These are phyloP conservation scores for Setipinna tenuifilis DNA, from an alignment of 2,797 vertebrate species.

Conservation along the genomic window DNA sequence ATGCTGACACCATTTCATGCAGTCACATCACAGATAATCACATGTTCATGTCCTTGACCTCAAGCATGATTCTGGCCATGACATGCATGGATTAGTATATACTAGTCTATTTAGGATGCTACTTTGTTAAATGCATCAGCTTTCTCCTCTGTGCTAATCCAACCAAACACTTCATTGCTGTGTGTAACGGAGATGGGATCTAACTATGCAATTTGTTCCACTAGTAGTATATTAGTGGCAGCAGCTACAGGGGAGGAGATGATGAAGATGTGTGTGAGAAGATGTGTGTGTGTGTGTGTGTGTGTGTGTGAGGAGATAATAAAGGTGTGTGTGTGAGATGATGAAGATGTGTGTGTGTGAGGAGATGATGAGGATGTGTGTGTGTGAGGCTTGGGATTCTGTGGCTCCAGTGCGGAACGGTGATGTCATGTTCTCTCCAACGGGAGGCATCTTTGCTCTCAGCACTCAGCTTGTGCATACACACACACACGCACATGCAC, in stretches of 20 bases:
- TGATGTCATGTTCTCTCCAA: constrained; percentile 1
- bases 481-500: background rate
- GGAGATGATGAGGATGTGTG: background rate
- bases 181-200: no score
- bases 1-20: background rate
- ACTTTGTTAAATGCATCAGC: background rate
- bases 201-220: no score
- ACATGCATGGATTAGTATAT: background rate
- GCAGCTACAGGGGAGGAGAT: no score
- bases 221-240: no score
- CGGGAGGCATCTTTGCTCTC: background rate
- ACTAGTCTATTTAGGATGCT: background rate
- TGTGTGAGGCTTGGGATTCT: background rate
- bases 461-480: background rate
- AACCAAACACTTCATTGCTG: background rate
- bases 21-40: background rate
- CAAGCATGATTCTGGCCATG: background rate
- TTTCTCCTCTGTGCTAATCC: background rate
- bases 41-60: background rate
- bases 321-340: no score
- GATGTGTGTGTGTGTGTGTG: no score
- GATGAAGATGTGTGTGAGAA: no score
- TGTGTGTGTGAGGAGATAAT: no score
- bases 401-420: background rate
- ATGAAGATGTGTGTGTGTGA: no score